A percentile compares a stretch with the other conserved stretches of the same genome.
These are phyloP conservation scores for Virgularia gustaviana DNA, from an alignment of 92 coral and sea anemone genomes.

Conservation along the genomic window DNA sequence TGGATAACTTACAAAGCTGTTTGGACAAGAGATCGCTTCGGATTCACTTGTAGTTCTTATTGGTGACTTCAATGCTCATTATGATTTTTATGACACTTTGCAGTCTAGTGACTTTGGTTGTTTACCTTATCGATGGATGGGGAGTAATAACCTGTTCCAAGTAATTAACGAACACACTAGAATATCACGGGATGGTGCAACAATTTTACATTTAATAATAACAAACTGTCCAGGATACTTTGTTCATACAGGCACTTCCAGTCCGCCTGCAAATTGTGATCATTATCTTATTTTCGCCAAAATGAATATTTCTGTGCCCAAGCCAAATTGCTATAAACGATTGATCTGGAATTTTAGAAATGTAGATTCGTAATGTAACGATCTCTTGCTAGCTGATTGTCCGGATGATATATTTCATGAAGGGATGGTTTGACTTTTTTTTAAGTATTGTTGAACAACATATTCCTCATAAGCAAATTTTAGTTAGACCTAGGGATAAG, in stretches of 20 bases:
- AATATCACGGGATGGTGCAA: neutral
- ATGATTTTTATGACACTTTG: neutral
- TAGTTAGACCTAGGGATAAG: conserved; percentile 56
- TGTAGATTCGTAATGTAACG: conserved; percentile 11
- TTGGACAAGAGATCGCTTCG: neutral
- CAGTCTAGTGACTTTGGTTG: conserved; percentile 23
- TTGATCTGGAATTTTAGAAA: conserved; percentile 37
- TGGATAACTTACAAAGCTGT: neutral
- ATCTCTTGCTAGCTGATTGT: neutral
- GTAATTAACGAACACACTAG: conserved; percentile 34
- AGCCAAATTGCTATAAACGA: conserved; percentile 40
- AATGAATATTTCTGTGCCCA: neutral
- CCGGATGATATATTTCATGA: conserved; percentile 21
- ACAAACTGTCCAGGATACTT: conserved; percentile 52
- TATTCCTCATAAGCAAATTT: conserved; percentile 8
- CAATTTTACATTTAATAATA: conserved; percentile 36
- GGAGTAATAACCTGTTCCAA: conserved; percentile 20
- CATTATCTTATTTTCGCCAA: conserved; percentile 34
- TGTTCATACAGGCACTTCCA: conserved; percentile 45
- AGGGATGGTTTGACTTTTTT: conserved; percentile 37
- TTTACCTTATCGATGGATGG: conserved; percentile 16
- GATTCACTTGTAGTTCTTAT: neutral
- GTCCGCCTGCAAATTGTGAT: conserved; percentile 46
- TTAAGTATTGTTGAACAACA: conserved; percentile 39
- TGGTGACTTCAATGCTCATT: conserved; percentile 31